Base-by-base conservation (phyloP, 2,888 invertebrate genomes). In the Mythimna albipuncta region DNA sequence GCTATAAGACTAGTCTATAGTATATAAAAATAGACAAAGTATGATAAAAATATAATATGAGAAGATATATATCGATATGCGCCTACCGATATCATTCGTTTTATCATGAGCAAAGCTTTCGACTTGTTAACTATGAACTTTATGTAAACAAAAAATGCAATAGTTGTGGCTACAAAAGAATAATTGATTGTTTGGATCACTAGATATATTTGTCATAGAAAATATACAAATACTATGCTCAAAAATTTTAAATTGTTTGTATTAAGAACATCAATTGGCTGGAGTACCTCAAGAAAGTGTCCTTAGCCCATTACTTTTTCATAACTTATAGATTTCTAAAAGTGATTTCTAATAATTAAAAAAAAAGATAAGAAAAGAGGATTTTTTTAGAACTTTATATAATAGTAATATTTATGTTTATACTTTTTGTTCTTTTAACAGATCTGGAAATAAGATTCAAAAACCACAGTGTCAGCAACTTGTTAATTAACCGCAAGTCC, bases 241-340 rank as follows among this genome's bases (percentile, higher is more conserved):
- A n/a, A 41, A 19, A n/a, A 19, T 26, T 26, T 26, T 16, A 21
- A 21, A 52, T 3, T 13, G n/a, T 11, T 50, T 6, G 19, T 50
- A 19, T 19, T 50, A 19, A 19, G 19, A 6, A n/a, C 7, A 68
- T 41, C 2, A 41, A 9, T 32, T n/a, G 5, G 32, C 11, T 41
- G 32, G 69, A 41, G 68, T 68, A 52, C n/a, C 38, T 38, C 26
- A 68, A 52, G 68, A 21, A 68, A 38, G 7, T 55, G 13, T 55
- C 13, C 9, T 35, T 44, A 21, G 54, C 6, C 35, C 13, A 13
- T 19, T 32, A 6, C 47, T 44, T 55, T 44, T 54, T 13, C 11
- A 50, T 44, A 13, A 13, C 13, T 44, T 44, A 0, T 44, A 13
- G 44, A 44, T 13, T 44, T 44, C 13, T 44, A 44, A 44, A 13